phyloP scores from a whole-genome alignment of 2,797 vertebrate genomes.

The Nannoperca australis region DNA sequence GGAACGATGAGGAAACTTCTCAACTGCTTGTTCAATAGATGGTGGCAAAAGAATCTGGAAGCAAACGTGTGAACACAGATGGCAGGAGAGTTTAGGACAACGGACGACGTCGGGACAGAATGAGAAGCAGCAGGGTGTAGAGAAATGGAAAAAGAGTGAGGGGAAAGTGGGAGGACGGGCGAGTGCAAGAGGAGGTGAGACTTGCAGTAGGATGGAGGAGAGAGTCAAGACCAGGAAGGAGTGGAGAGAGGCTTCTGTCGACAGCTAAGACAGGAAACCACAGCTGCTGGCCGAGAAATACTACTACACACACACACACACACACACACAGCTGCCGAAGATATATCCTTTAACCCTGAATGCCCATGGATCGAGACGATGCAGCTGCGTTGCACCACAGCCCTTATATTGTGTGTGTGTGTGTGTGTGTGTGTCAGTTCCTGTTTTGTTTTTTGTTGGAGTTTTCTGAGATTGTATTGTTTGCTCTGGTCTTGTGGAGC shows the following conservation, averaged over 20 bases:
- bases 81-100: background rate
- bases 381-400: slow-evolving; percentile 78
- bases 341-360: slow-evolving; percentile 81
- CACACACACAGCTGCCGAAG: slow-evolving; percentile 61
- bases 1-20: background rate
- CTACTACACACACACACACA: slow-evolving; percentile 27
- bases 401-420: slow-evolving; percentile 48
- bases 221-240: slow-evolving; percentile 65
- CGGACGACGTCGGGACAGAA: slow-evolving; percentile 3
- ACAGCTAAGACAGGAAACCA: slow-evolving; percentile 83
- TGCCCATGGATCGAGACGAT: slow-evolving; percentile 69
- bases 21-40: background rate
- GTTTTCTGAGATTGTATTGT: slow-evolving; percentile 65
- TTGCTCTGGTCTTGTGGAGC: slow-evolving; percentile 62
- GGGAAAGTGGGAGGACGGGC: slow-evolving; percentile 8
- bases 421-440: slow-evolving; percentile 54
- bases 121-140: slow-evolving; percentile 33
- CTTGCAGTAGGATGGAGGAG: slow-evolving; percentile 64
- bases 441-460: slow-evolving; percentile 70
- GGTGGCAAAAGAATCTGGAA: background rate
- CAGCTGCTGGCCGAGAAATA: slow-evolving; percentile 78
- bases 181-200: slow-evolving; percentile 63
- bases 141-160: slow-evolving; percentile 21
- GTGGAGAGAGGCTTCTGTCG: slow-evolving; percentile 80
- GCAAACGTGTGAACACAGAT: slow-evolving; percentile 5